phyloP scores from a whole-genome alignment of 2,888 invertebrate species.

The Sylvicola fuscatus region DNA sequence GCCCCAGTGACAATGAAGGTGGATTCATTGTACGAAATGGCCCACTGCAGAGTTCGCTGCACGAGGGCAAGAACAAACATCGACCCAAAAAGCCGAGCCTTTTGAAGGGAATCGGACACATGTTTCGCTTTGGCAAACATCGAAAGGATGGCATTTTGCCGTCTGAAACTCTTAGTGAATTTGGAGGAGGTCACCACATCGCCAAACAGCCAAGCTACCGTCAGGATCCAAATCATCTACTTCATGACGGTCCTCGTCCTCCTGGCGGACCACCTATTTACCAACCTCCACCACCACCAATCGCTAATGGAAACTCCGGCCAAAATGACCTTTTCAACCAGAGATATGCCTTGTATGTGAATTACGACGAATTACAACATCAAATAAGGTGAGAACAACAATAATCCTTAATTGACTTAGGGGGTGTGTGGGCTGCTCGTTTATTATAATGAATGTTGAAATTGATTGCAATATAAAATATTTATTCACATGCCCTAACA shows the following conservation, averaged over 20 bases:
- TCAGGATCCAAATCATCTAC: constrained; percentile 6
- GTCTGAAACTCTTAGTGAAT: constrained; percentile 20
- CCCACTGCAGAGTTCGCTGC: constrained; percentile 60
- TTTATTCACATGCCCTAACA: too few species aligned
- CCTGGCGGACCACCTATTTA: constrained; percentile 21
- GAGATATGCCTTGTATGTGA: constrained; percentile 48
- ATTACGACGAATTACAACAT: constrained; percentile 68
- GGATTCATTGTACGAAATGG: constrained; percentile 48
- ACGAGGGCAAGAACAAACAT: constrained; percentile 34
- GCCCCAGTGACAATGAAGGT: constrained; percentile 33
- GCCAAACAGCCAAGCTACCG: constrained; percentile 1
- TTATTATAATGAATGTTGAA: too few species aligned
- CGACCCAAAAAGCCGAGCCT: constrained; percentile 52
- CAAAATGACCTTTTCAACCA: constrained; percentile 26
- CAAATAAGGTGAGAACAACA: constrained; percentile 47
- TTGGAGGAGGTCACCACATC: constrained; percentile 19
- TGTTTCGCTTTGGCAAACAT: constrained; percentile 35
- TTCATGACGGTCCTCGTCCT: constrained; percentile 15
- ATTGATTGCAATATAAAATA: too few species aligned
- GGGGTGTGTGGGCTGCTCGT: too few species aligned
- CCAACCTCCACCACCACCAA: constrained; percentile 23
- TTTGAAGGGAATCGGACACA: constrained; percentile 35
- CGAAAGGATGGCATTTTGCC: constrained; percentile 30
- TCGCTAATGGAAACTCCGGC: constrained; percentile 10
- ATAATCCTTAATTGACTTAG: background rate